These are phyloP conservation scores for Sialis lutaria DNA, from an alignment of 2,888 invertebrate species.

Conservation along the genomic window DNA sequence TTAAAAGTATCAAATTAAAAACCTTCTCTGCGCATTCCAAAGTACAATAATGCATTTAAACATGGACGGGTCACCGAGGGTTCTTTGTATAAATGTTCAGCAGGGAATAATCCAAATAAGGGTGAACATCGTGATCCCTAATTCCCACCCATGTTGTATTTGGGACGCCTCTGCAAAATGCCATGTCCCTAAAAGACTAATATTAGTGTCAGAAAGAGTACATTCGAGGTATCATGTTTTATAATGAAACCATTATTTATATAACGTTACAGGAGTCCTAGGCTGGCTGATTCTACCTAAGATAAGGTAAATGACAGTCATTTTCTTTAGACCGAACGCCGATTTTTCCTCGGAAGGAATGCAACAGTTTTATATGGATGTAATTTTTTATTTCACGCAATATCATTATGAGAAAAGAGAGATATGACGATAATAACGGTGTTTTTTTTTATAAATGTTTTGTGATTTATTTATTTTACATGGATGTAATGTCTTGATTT, in stretches of 20 bases:
- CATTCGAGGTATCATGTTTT: constrained; percentile 3
- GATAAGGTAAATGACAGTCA: constrained; percentile 11
- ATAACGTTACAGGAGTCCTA: neutral
- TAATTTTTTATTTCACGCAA: neutral
- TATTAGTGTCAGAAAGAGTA: constrained; percentile 5
- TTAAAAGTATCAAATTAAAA: no score
- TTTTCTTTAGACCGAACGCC: constrained; percentile 8
- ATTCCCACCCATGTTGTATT: constrained; percentile 9
- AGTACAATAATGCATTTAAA: no score
- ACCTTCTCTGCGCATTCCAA: no score
- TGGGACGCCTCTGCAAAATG: constrained; percentile 1
- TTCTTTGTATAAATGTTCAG: no score
- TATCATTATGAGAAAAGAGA: no score
- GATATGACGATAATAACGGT: no score
- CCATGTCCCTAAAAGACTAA: constrained; percentile 6
- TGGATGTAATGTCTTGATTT: no score
- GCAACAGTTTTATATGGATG: neutral
- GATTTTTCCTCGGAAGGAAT: constrained; percentile 3
- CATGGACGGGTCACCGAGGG: no score
- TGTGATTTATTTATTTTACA: no score
- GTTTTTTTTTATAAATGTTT: no score
- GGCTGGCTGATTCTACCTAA: neutral
- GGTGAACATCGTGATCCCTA: constrained; percentile 1
- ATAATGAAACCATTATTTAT: constrained; percentile 7
- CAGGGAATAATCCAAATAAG: no score